These are phyloP conservation scores for Otocyon megalotis DNA, from an alignment of 2,113 vertebrate species.

Conservation along the genomic window DNA sequence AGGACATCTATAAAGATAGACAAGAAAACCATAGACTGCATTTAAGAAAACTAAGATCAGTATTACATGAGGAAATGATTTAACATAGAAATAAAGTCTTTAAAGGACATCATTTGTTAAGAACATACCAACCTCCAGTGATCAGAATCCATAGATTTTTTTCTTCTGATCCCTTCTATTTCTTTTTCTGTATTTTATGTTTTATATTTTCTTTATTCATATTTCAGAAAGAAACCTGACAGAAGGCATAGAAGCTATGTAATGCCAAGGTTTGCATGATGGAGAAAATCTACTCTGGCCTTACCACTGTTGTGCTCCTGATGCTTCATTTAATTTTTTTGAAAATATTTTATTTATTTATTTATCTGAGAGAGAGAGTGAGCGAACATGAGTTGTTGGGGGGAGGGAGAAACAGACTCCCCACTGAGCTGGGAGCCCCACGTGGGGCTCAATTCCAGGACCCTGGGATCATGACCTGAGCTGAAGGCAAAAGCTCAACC, in stretches of 20 bases:
- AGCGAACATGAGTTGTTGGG: no score
- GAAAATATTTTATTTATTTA: no score
- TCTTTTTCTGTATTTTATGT: neutral
- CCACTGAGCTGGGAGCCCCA: no score
- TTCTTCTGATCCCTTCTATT: neutral
- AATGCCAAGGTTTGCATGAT: neutral
- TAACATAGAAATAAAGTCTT: neutral
- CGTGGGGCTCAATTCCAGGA: no score
- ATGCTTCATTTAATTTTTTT: neutral
- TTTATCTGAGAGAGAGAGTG: no score
- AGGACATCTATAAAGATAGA: neutral
- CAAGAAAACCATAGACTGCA: neutral
- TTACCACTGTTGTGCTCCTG: neutral
- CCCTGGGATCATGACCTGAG: no score
- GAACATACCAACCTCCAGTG: neutral
- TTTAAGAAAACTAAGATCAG: neutral
- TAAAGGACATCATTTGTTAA: neutral
- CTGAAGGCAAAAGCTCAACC: no score
- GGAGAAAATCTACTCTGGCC: neutral
- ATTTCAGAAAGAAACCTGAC: neutral
- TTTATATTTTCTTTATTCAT: neutral
- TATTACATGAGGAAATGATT: neutral
- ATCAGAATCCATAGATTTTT: neutral
- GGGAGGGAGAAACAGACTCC: no score
- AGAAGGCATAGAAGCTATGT: neutral